Base-by-base conservation (phyloP, 2,113 vertebrate species). In the Sphaerodactylus townsendi region DNA sequence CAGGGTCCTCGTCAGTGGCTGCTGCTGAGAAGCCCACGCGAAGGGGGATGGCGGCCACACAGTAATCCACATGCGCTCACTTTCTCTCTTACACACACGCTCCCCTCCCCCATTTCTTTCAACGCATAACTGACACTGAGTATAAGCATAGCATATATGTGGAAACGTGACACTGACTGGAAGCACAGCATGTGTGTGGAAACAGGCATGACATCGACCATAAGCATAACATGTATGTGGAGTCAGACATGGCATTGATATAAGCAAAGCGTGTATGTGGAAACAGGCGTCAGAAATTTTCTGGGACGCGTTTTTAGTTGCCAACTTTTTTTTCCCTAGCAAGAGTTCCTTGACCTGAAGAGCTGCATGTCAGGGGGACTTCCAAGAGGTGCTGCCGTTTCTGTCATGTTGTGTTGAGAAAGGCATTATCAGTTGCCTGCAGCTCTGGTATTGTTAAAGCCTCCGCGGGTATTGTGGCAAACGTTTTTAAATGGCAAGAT, bases 41-140 rank as follows among this genome's bases (percentile, higher is more conserved):
- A 13, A 9, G 25, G 44, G 4, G 0, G 23, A 0, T 21, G 35
- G 6, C 25, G 1, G 4, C 1, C 41, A 37, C 9, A 5, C 8
- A 4, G 4, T n/a, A 10, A 10, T 21, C 28, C 14, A 30, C 0
- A 4, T 4, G 50, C 11, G 21, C 3, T 6, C 35, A n/a, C 64
- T 28, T 11, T 14, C 25, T 5, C 39, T 1, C 44, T 1, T n/a
- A 9, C 35, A 13, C 65, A 21, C 66, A 33, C 46, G 64, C 9
- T 33, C 33, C n/a, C 2, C 5, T 48, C n/a, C 4, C 50, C 9
- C 4, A 5, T 56, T 21, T 5, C 19, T 25, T 59, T 35, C 75
- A 1, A 2, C 23, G 48, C 35, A 23, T 39, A 7, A 21, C 50
- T 56, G 33, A 23, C 30, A 19, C 10, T 1, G n/a, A n/a, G 17